These are phyloP conservation scores for Helicolenus hilgendorfi DNA, from an alignment of 2,797 vertebrate species.

Conservation along the genomic window DNA sequence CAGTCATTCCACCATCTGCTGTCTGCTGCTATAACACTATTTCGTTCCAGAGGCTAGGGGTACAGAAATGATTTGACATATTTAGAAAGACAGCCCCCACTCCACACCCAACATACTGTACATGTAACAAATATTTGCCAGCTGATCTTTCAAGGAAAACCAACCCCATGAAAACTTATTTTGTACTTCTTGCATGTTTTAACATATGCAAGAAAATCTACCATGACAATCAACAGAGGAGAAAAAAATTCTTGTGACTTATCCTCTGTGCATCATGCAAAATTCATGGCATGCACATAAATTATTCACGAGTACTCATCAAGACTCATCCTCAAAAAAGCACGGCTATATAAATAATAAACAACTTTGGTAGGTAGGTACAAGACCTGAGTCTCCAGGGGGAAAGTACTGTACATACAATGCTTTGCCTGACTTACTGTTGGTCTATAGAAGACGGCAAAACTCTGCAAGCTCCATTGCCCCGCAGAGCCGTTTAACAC, in stretches of 20 bases:
- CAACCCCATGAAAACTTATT: background rate
- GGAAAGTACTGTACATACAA: constrained; percentile 50
- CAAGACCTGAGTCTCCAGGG: constrained; percentile 48
- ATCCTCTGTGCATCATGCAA: constrained; percentile 63
- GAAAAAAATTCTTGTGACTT: constrained; percentile 23
- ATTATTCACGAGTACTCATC: constrained; percentile 70
- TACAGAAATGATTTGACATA: constrained; percentile 6
- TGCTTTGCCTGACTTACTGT: constrained; percentile 36
- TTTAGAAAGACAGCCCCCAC: background rate
- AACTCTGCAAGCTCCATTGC: constrained; percentile 56
- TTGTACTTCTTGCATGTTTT: constrained; percentile 1
- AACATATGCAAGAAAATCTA: constrained; percentile 28
- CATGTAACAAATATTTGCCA: background rate
- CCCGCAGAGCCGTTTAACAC: constrained; percentile 67
- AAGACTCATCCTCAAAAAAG: constrained; percentile 69
- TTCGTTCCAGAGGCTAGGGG: constrained; percentile 14
- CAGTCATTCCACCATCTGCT: constrained; percentile 60
- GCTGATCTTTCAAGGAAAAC: constrained; percentile 15
- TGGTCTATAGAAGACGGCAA: constrained; percentile 53
- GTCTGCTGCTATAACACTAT: constrained; percentile 32
- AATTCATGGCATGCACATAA: constrained; percentile 64
- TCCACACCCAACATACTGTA: background rate
- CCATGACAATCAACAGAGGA: constrained; percentile 31
- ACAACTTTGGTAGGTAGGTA: constrained; percentile 62
- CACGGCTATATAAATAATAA: constrained; percentile 72